A percentile compares a stretch with the other conserved stretches of the same genome.
These are phyloP conservation scores for Anthopleura xanthogrammica DNA, from an alignment of 92 coral and sea anemone species.

Conservation along the genomic window DNA sequence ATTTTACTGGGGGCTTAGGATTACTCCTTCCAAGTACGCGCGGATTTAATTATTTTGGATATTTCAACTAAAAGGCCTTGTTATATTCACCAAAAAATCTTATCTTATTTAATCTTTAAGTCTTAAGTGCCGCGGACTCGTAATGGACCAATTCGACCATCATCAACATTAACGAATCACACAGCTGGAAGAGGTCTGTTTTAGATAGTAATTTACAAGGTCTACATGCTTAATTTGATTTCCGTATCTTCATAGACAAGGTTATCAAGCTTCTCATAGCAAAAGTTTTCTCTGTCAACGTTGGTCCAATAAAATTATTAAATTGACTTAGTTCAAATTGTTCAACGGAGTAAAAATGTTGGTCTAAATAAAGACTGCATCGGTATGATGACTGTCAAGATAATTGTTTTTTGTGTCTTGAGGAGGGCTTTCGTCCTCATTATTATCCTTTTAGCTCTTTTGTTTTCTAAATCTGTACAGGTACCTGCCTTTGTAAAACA, in stretches of 20 bases:
- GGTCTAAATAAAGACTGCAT: constrained; percentile 12
- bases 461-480: constrained; percentile 27
- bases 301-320: constrained; percentile 16
- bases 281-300: constrained; percentile 16
- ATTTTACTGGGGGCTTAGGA: not conserved
- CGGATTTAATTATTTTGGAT: constrained; percentile 13
- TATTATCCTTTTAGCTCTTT: constrained; percentile 27
- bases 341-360: not conserved
- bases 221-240: constrained; percentile 25
- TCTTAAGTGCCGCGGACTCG: constrained; percentile 35
- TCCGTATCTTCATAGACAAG: constrained; percentile 13
- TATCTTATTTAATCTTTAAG: constrained; percentile 25
- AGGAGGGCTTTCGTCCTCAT: constrained; percentile 20
- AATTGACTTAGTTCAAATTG: constrained; percentile 10
- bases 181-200: constrained; percentile 36
- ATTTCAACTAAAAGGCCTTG: constrained; percentile 3
- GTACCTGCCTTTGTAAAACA: constrained; percentile 31
- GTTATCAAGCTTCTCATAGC: not conserved
- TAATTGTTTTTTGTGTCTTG: constrained; percentile 14
- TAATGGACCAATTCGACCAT: constrained; percentile 32
- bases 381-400: constrained; percentile 13
- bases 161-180: not conserved
- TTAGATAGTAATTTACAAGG: constrained; percentile 5
- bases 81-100: constrained; percentile 2
- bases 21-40: constrained; percentile 4